Evolutionary conservation across 2,888 invertebrate species (phyloP).

Genomic region (Darwinula stevensoni): DNA sequence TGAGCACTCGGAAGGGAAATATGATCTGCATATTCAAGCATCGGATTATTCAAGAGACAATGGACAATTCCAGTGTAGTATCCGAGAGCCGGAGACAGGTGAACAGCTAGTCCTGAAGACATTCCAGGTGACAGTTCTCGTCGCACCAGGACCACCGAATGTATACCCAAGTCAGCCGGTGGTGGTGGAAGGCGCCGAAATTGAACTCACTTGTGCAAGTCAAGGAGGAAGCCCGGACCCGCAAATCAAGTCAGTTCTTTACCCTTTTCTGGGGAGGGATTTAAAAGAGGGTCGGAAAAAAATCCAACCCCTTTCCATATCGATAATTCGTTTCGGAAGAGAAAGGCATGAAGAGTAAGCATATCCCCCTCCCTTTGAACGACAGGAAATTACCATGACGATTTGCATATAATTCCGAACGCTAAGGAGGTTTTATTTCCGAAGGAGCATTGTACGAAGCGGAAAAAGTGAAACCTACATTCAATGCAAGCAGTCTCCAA

Average conservation of each 20-base stretch:
- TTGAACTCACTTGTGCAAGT: constrained; percentile 27
- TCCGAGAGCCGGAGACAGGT: background rate
- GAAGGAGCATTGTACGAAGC: background rate
- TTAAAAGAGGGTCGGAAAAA: too few relatives aligned
- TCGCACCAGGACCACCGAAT: constrained; percentile 46
- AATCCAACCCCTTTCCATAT: too few relatives aligned
- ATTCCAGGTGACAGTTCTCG: constrained; percentile 52
- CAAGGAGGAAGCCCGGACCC: constrained; percentile 73
- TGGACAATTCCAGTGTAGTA: background rate
- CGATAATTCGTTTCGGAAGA: too few relatives aligned
- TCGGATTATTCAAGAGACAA: background rate
- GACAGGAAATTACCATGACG: too few relatives aligned
- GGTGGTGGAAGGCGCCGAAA: constrained; percentile 31
- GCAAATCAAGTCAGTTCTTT: constrained; percentile 33
- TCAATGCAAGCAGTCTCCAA: background rate
- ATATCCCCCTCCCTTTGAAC: too few relatives aligned
- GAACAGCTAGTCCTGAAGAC: constrained; percentile 15
- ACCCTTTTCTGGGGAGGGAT: constrained; percentile 8
- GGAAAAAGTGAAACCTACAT: background rate
- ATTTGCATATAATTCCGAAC: background rate
- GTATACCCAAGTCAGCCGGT: constrained; percentile 43
- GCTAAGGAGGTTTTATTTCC: background rate
- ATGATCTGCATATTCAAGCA: background rate
- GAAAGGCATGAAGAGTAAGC: too few relatives aligned
- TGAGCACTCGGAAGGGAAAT: background rate